phyloP scores from a whole-genome alignment of 1,140 invertebrate species.

The Monochamus saltuarius region DNA sequence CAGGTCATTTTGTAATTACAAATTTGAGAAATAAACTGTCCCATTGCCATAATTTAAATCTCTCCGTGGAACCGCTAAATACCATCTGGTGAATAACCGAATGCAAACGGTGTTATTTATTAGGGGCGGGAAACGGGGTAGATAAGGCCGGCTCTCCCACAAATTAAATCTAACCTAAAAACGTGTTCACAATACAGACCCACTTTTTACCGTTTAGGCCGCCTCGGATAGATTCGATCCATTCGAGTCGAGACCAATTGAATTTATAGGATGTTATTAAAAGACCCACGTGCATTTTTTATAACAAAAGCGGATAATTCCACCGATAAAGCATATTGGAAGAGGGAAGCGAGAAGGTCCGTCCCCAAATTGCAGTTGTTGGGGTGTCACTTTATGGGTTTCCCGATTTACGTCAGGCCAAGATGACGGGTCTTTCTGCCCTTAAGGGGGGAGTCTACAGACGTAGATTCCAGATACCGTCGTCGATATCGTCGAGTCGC shows the following conservation, averaged over 20 bases:
- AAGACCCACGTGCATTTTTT: slow-evolving; percentile 16
- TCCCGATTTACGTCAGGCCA: slow-evolving; percentile 40
- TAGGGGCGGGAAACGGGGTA: no score
- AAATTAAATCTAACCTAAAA: no score
- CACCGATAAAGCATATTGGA: slow-evolving; percentile 37
- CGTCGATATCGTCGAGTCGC: no score
- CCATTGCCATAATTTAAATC: slow-evolving; percentile 23
- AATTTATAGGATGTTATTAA: slow-evolving; percentile 16
- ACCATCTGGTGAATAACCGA: no score
- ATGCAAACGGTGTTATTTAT: no score
- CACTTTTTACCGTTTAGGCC: no score
- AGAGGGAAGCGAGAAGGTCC: slow-evolving; percentile 26
- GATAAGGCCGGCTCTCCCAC: no score
- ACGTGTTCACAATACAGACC: no score
- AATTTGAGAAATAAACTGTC: no score
- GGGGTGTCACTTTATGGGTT: slow-evolving; percentile 40
- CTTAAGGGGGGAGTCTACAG: slow-evolving; percentile 25
- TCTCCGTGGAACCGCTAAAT: not conserved
- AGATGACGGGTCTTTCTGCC: slow-evolving; percentile 32
- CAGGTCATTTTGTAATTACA: no score
- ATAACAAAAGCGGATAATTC: slow-evolving; percentile 20
- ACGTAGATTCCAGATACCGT: no score
- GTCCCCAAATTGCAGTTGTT: slow-evolving; percentile 37
- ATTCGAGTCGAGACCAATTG: not conserved
- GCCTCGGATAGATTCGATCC: no score